Percentiles rank a stretch among this genome's conserved stretches.
These are phyloP conservation scores for Nineta flava DNA, from an alignment of 2,888 invertebrate species.

Conservation along the genomic window DNA sequence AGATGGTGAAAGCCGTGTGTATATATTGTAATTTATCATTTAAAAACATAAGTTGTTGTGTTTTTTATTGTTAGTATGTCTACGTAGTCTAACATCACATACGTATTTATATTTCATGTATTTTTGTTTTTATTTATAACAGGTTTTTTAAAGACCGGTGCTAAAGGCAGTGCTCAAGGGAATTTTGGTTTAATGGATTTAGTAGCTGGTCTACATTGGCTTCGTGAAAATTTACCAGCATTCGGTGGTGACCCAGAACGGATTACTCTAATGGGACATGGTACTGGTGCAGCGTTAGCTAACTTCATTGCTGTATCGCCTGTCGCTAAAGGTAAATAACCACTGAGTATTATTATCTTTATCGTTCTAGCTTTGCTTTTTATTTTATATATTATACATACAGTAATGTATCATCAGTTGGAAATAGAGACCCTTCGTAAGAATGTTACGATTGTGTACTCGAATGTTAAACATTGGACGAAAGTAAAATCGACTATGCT, in stretches of 20 bases:
- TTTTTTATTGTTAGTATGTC: no score
- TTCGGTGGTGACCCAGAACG: slow-evolving; percentile 91
- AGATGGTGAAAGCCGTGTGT: no score
- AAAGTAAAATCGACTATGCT: no score
- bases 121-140: slow-evolving; percentile 19
- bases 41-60: no score
- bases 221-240: slow-evolving; percentile 82
- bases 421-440: no score
- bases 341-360: no score
- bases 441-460: no score
- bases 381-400: not conserved
- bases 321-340: slow-evolving; percentile 68
- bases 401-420: not conserved
- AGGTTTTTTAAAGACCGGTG: slow-evolving; percentile 83
- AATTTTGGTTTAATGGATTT: slow-evolving; percentile 86
- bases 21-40: no score
- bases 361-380: no score
- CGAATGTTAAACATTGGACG: no score
- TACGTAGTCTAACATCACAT: no score
- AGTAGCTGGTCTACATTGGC: slow-evolving; percentile 92
- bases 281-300: slow-evolving; percentile 90
- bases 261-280: slow-evolving; percentile 90
- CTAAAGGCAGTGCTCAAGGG: slow-evolving; percentile 76
- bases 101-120: no score
- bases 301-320: slow-evolving; percentile 94